A percentile compares a stretch with the other conserved stretches of the same genome.
Conservation (phyloP, 2,113 vertebrate genomes). For the Physeter macrocephalus region DNA sequence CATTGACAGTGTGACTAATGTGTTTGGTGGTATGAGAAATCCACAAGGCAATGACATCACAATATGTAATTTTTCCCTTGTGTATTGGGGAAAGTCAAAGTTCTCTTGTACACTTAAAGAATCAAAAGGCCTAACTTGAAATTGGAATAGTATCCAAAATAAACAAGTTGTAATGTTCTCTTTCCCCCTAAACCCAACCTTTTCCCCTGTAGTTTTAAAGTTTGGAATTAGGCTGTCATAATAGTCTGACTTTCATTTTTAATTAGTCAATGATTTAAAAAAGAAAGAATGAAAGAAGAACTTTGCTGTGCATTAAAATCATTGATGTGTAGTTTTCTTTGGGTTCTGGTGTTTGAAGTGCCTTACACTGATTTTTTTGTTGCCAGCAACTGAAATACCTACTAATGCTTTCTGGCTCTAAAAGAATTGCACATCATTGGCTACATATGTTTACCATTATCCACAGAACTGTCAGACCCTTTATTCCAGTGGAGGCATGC, state of each 20-base stretch:
- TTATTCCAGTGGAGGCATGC: constrained; percentile 78
- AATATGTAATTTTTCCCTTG: constrained; percentile 77
- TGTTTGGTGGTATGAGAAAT: constrained; percentile 77
- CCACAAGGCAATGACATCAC: constrained; percentile 79
- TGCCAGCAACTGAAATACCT: constrained; percentile 80
- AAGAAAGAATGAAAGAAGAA: constrained; percentile 26
- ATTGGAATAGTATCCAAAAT: constrained; percentile 74
- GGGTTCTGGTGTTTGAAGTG: constrained; percentile 65
- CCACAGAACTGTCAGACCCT: constrained; percentile 77
- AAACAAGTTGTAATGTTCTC: constrained; percentile 74
- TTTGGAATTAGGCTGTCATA: constrained; percentile 74
- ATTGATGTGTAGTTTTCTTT: constrained; percentile 63
- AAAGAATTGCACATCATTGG: constrained; percentile 69
- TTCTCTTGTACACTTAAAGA: constrained; percentile 73
- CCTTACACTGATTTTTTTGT: constrained; percentile 70
- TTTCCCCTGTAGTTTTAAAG: constrained; percentile 54
- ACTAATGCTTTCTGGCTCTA: constrained; percentile 80
- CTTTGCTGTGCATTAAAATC: constrained; percentile 57
- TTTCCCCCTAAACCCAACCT: constrained; percentile 24
- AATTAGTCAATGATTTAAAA: constrained; percentile 62
- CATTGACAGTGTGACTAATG: constrained; percentile 77
- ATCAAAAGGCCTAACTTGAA: constrained; percentile 76
- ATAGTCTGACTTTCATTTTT: constrained; percentile 64
- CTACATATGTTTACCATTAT: constrained; percentile 86
- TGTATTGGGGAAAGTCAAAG: constrained; percentile 77